These are phyloP conservation scores for Dicaeum eximium DNA, from an alignment of 2,113 vertebrate species.

Conservation along the genomic window DNA sequence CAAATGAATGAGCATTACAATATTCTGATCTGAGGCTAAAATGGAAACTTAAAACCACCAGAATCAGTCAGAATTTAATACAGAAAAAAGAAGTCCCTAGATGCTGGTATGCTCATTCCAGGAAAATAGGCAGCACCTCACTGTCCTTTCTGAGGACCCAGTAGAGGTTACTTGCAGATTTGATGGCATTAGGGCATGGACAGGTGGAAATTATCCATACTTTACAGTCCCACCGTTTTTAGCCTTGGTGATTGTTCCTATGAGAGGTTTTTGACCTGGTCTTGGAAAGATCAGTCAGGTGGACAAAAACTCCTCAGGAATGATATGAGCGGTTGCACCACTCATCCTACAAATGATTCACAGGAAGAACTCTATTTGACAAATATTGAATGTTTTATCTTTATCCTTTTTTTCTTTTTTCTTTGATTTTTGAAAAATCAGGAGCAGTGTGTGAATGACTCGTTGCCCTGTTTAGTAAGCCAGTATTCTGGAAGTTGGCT, in stretches of 20 bases:
- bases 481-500: neutral
- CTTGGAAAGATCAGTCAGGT: neutral
- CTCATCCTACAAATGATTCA: neutral
- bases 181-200: fast-evolving
- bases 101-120: neutral
- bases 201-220: neutral
- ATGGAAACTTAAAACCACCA: neutral
- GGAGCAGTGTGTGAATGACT: neutral
- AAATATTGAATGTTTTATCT: neutral
- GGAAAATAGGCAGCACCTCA: neutral
- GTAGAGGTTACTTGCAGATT: neutral
- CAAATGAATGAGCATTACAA: neutral
- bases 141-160: neutral
- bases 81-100: fast-evolving
- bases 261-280: neutral
- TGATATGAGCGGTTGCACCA: neutral
- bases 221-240: neutral
- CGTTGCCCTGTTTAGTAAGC: neutral
- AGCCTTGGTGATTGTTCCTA: neutral
- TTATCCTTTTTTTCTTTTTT: neutral
- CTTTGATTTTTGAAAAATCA: neutral
- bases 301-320: neutral
- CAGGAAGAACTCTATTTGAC: neutral
- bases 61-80: neutral
- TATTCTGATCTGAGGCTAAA: neutral